A percentile compares a stretch with the other conserved stretches of the same genome.
phyloP scores from a whole-genome alignment of 2,797 vertebrate genomes.

The Balearica regulorum region DNA sequence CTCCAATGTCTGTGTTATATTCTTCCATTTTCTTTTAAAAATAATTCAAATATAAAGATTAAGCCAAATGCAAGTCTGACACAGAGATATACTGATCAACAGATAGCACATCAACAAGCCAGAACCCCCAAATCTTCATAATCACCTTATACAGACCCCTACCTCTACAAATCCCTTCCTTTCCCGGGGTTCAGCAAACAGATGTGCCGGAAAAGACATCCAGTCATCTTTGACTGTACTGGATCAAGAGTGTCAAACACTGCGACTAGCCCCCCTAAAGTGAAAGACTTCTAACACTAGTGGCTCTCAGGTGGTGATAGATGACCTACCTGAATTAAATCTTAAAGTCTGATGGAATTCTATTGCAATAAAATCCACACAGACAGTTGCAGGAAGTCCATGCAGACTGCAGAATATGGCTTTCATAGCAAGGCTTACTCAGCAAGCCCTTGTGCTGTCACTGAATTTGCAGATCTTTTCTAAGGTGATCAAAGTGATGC shows the following conservation, averaged over 20 bases:
- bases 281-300: background rate
- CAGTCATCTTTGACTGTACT: background rate
- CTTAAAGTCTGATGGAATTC: background rate
- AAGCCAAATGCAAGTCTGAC: background rate
- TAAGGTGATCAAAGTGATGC: background rate
- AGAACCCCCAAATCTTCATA: background rate
- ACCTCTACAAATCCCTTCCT: background rate
- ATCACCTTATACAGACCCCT: background rate
- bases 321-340: background rate
- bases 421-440: background rate
- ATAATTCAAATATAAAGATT: background rate
- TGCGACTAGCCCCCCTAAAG: background rate
- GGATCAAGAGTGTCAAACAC: background rate
- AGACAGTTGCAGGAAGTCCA: background rate
- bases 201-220: background rate
- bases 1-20: background rate
- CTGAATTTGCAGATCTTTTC: background rate
- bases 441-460: background rate
- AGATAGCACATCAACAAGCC: background rate
- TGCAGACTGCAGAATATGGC: background rate
- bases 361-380: background rate
- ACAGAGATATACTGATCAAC: background rate
- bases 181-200: background rate
- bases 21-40: background rate
- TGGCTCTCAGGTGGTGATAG: background rate